Evolutionary conservation across 1,140 invertebrate species (phyloP).

Genomic region (Calosoma granatense): DNA sequence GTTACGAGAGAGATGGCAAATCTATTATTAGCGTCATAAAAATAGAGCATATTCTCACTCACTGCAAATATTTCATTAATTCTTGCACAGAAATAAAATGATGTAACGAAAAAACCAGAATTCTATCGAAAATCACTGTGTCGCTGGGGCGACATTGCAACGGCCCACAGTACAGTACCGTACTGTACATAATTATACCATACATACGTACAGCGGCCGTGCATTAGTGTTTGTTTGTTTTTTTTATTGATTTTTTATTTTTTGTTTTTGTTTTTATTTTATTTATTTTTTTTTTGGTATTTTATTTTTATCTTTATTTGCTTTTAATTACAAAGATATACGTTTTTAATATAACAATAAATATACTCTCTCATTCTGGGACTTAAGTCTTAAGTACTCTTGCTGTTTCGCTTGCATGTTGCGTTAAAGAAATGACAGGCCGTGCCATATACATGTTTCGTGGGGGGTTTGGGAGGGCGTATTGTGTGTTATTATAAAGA

Average conservation of each 20-base stretch:
- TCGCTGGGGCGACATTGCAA: neutral
- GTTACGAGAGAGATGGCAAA: neutral
- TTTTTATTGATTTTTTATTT: slow-evolving; percentile 34
- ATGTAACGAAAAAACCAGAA: slow-evolving; percentile 9
- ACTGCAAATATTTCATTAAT: slow-evolving; percentile 4
- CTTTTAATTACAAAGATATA: slow-evolving; percentile 15
- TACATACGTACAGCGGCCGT: neutral
- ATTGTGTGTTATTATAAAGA: slow-evolving; percentile 12
- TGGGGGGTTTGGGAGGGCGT: slow-evolving; percentile 12
- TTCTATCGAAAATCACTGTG: neutral
- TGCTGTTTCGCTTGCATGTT: slow-evolving; percentile 9
- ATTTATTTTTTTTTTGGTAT: slow-evolving; percentile 35
- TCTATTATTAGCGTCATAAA: neutral
- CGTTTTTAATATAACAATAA: slow-evolving; percentile 7
- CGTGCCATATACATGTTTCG: neutral
- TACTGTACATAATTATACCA: too few relatives aligned
- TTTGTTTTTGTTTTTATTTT: slow-evolving; percentile 37
- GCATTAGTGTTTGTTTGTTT: slow-evolving; percentile 25
- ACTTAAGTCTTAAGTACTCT: slow-evolving; percentile 5
- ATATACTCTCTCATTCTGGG: slow-evolving; percentile 5
- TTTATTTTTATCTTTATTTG: slow-evolving; percentile 26
- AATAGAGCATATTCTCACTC: neutral
- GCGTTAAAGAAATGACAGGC: slow-evolving; percentile 5
- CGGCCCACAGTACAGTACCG: too few relatives aligned
- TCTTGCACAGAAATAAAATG: slow-evolving; percentile 11